A percentile compares a stretch with the other conserved stretches of the same genome.
phyloP scores from a whole-genome alignment of 2,113 vertebrate genomes.

The Egretta garzetta region DNA sequence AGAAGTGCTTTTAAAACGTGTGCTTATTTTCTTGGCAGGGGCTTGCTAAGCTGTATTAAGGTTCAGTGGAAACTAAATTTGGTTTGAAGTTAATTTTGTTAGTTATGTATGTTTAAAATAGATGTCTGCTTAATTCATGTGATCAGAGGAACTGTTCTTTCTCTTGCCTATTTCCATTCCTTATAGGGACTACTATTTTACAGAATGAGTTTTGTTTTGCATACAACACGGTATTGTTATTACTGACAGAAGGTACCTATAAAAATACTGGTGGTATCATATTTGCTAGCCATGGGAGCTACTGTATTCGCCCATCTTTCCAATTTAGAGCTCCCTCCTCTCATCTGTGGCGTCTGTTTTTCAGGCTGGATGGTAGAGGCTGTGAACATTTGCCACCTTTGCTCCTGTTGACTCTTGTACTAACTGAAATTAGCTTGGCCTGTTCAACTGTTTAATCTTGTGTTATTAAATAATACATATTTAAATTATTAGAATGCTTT shows the following conservation, averaged over 20 bases:
- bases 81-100: background rate
- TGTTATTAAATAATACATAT: background rate
- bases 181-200: rapidly evolving
- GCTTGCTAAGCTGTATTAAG: background rate
- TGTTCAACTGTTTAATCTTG: background rate
- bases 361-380: background rate
- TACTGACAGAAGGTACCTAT: background rate
- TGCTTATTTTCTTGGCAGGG: background rate
- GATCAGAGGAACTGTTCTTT: background rate
- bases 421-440: background rate
- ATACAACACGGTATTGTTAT: background rate
- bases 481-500: background rate
- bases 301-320: background rate
- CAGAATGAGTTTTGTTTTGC: background rate
- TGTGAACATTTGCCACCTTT: background rate
- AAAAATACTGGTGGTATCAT: background rate
- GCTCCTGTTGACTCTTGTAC: background rate
- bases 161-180: background rate
- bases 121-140: background rate
- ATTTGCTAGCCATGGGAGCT: background rate
- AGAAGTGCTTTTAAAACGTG: background rate
- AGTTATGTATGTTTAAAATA: background rate
- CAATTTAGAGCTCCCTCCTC: background rate
- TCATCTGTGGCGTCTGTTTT: background rate
- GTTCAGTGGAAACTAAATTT: background rate